Base-by-base conservation (phyloP, 2,888 invertebrate genomes). In the Zaprionus bogoriensis region DNA sequence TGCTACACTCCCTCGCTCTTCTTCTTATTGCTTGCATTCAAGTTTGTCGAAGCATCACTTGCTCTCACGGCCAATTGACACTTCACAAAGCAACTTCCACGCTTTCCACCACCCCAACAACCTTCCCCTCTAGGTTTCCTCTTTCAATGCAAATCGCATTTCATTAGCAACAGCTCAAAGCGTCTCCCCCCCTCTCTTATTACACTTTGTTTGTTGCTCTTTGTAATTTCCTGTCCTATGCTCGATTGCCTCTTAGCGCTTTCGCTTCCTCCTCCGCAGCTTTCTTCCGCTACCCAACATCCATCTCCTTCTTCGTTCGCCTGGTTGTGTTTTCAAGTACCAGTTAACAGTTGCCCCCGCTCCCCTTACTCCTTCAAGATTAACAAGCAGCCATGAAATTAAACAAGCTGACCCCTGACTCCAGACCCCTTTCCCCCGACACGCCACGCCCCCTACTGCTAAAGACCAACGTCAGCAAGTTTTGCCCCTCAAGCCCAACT, bases 241-340 rank as follows among this genome's bases (percentile, higher is more conserved):
- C 36, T 23, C 28, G 42, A 54, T 42, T 54, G 22, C 46, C 50
- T 27, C 14, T 30, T 28, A 27, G 44, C 28, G 20, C 14, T 30
- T 12, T 20, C 41, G 3, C 3, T 10, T n/a, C 28, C 5, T 0
- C 1, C 10, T 14, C 12, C 5, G 12, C 22, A 3, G 3, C 32
- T 36, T 14, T 36, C 32, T 36, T 36, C 17, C 1, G 7, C 7
- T 14, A 36, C 32, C 17, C 12, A 12, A 17, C 32, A 17, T 36
- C 6, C 41, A 17, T 36, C 6, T 22, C n/a, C 41, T 20, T 39
- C 41, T 6, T 20, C 22, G n/a, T 4, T 36, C 10, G 39, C 25
- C 64, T 69, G 51, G 60, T 74, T 72, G 61, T 74, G 67, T 65
- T 64, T 81, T 61, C 57, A 81, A 73, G 67, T 48, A 76, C 79